Evolutionary conservation across 2,888 invertebrate species (phyloP), one percentile per base, ranked within the genome.

Genomic region (Orthosia cruda): DNA sequence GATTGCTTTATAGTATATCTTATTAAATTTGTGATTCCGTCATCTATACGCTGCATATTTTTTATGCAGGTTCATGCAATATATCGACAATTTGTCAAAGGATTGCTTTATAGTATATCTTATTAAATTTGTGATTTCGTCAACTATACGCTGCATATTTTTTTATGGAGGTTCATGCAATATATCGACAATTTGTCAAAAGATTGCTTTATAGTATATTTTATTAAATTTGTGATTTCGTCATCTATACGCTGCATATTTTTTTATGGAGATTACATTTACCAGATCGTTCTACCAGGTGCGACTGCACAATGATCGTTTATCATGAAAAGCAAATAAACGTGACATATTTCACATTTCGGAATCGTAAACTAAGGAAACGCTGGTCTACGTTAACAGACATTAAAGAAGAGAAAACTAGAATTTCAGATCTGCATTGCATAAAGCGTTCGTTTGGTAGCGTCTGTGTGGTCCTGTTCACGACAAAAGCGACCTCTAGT

Each of bases 391-490:
- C 57, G 52, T 54, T 66, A 40, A 52, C 47, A 54, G 66, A 64
- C 61, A 59, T 72, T 57, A 58, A 70, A 67, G 26, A 16, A 45
- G n/a, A 58, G 68, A 47, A 58, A 66, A 58, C 49, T 50, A 67
- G 50, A 66, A 71, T n/a, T 79, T 62, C 57, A 72, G 54, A 71
- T 73, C 40, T 74, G 59, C 64, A 71, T 65, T 20, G 63, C 72
- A 77, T 66, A 75, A 74, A 80, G 71, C 71, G 45, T 77, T 77
- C 69, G 68, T 71, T 75, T 57, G 69, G 59, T 45, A 47, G 26
- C 63, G 61, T 76, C 57, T 59, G 49, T 32, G 32, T 32, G 32
- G 32, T 45, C 74, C 62, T 69, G 78, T 81, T 81, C 71, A 73
- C 18, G 54, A 74, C 26, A 66, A 80, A 70, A 58, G 40, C 59